phyloP scores from a whole-genome alignment of 2,113 vertebrate genomes.

The Speoplatyrhinus poulsoni region DNA sequence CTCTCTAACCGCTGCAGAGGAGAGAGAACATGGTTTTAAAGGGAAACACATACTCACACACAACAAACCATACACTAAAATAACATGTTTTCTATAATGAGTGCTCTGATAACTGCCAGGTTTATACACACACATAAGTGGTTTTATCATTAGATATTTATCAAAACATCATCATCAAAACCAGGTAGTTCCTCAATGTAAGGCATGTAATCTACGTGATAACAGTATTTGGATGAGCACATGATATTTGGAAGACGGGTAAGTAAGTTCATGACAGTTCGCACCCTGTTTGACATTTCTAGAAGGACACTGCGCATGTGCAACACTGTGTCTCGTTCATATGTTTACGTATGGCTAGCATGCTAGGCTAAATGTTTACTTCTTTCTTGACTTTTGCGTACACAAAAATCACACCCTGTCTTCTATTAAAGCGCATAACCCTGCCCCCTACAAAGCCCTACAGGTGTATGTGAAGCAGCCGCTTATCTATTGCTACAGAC shows the following conservation, averaged over 20 bases:
- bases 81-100: not conserved
- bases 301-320: constrained; percentile 44
- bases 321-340: constrained; percentile 26
- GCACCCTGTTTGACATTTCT: constrained; percentile 31
- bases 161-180: not conserved
- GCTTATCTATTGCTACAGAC: not conserved
- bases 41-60: not conserved
- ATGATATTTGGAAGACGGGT: not conserved
- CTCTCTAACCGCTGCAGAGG: constrained; percentile 83
- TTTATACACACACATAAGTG: not conserved
- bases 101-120: not conserved
- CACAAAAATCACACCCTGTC: not conserved
- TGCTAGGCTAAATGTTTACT: constrained; percentile 49
- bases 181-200: too few relatives aligned
- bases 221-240: not conserved
- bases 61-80: not conserved
- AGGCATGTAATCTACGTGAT: too few relatives aligned
- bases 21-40: not conserved
- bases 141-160: not conserved
- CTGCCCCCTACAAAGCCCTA: too few relatives aligned
- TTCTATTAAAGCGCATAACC: not conserved
- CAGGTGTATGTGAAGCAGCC: not conserved
- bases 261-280: not conserved
- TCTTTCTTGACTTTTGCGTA: not conserved
- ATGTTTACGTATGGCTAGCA: constrained; percentile 63